These are phyloP conservation scores for Corythornis leucogaster DNA, from an alignment of 2,797 vertebrate species.

Conservation along the genomic window DNA sequence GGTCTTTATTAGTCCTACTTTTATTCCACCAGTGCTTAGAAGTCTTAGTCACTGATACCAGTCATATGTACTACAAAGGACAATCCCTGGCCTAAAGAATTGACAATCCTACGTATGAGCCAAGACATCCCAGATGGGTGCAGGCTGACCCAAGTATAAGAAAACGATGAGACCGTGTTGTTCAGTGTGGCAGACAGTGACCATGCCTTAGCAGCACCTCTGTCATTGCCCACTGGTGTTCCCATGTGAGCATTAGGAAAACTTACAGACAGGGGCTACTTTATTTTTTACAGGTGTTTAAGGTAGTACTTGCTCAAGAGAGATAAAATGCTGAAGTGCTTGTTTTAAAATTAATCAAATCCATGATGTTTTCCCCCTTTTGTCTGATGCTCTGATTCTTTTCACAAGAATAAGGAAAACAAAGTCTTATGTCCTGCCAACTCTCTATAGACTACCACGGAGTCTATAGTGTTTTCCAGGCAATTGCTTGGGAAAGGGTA, in stretches of 20 bases:
- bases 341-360: background rate
- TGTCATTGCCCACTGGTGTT: background rate
- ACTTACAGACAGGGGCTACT: background rate
- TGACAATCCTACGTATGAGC: background rate
- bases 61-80: background rate
- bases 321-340: background rate
- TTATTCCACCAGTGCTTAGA: background rate
- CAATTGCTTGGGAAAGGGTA: background rate
- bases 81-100: background rate
- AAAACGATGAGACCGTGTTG: background rate
- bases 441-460: background rate
- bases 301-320: background rate
- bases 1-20: background rate
- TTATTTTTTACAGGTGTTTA: background rate
- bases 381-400: background rate
- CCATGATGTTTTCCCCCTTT: background rate
- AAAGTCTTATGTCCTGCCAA: background rate
- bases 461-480: background rate
- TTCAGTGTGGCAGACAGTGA: background rate
- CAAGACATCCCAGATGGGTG: background rate
- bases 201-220: background rate
- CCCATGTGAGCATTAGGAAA: background rate
- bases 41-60: background rate
- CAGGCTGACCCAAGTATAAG: background rate
- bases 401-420: background rate